A percentile compares a stretch with the other conserved stretches of the same genome.
Evolutionary conservation across 2,797 vertebrate genomes (phyloP).

Genomic region (Sebastes dallii): DNA sequence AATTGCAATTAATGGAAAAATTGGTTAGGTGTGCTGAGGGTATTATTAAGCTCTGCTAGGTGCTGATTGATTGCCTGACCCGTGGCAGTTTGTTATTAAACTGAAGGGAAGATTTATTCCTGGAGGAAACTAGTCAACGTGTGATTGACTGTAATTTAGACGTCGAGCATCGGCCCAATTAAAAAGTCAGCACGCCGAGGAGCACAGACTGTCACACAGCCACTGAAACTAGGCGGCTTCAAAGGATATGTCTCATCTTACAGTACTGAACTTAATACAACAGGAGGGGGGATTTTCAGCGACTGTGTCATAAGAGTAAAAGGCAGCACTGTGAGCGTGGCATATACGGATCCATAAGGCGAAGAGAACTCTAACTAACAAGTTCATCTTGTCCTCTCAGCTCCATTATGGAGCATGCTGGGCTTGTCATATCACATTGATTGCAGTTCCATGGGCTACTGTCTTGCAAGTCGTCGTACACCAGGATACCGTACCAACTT

Average conservation of each 20-base stretch:
- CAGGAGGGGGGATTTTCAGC: not conserved
- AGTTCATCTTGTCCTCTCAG: constrained; percentile 4
- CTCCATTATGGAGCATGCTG: not conserved
- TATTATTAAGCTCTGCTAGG: not conserved
- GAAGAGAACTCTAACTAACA: not conserved
- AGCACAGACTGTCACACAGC: not conserved
- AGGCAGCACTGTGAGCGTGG: not conserved
- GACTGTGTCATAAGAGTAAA: not conserved
- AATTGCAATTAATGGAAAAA: not conserved
- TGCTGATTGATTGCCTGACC: constrained; percentile 1
- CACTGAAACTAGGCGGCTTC: not conserved
- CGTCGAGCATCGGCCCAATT: not conserved
- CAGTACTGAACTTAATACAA: not conserved
- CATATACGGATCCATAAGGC: no score
- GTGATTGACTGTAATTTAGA: not conserved
- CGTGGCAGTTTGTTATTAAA: not conserved
- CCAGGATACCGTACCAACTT: not conserved
- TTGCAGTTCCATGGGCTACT: not conserved
- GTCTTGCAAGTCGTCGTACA: not conserved
- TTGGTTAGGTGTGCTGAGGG: not conserved
- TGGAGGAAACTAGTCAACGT: not conserved
- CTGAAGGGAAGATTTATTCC: not conserved
- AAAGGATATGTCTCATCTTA: not conserved
- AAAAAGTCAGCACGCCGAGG: not conserved
- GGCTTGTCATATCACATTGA: constrained; percentile 1